phyloP scores from a whole-genome alignment of 1,140 invertebrate species.

The Lanistes nyassanus region DNA sequence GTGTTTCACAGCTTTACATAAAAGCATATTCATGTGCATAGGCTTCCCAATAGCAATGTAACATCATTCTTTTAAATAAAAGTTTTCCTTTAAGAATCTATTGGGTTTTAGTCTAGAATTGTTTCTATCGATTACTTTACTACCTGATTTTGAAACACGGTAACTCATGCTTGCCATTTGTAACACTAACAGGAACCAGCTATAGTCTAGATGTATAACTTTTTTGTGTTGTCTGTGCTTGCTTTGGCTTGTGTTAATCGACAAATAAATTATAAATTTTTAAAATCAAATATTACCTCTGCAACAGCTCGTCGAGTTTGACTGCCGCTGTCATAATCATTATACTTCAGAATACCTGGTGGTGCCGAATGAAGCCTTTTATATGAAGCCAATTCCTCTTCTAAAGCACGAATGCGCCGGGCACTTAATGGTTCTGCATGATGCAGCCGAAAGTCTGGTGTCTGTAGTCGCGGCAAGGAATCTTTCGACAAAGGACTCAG shows the following conservation, averaged over 20 bases:
- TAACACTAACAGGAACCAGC: too few relatives aligned
- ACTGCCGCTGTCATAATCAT: constrained; percentile 18
- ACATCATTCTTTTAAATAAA: too few relatives aligned
- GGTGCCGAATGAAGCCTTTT: constrained; percentile 12
- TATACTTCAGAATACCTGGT: constrained; percentile 13
- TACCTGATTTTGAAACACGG: too few relatives aligned
- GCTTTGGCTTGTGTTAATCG: not conserved
- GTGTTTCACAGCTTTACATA: too few relatives aligned
- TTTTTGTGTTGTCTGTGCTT: too few relatives aligned
- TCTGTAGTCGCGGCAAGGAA: not conserved
- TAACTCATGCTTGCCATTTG: not conserved
- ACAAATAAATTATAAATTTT: not conserved
- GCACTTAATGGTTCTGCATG: constrained; percentile 23
- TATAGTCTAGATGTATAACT: too few relatives aligned
- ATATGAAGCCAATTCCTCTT: constrained; percentile 34
- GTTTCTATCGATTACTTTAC: too few relatives aligned
- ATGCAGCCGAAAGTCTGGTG: constrained; percentile 5
- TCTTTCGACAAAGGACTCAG: constrained; percentile 27
- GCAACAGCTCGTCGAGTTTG: constrained; percentile 27
- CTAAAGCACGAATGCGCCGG: constrained; percentile 32
- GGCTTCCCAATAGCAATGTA: too few relatives aligned
- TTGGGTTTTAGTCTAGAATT: too few relatives aligned
- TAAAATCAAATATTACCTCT: constrained; percentile 19
- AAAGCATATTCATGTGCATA: too few relatives aligned
- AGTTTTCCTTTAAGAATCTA: too few relatives aligned